Conservation (phyloP, 2,797 vertebrate genomes). For the Avahi laniger region DNA sequence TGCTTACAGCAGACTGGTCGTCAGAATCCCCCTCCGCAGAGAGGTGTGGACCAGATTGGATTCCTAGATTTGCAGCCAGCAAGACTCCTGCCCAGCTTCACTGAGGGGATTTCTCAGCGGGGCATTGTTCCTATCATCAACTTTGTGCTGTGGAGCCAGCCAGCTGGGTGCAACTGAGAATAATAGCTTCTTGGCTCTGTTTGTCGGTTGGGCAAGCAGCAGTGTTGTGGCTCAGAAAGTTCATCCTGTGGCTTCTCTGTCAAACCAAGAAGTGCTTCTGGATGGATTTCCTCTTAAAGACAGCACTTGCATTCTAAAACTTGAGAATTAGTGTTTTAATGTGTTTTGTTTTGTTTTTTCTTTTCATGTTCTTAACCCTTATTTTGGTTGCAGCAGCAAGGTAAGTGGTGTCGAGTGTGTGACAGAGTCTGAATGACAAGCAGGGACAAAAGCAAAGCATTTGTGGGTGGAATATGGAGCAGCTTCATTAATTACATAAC, state of each 20-base stretch:
- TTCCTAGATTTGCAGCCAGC: slow-evolving; percentile 75
- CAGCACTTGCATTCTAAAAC: slow-evolving; percentile 78
- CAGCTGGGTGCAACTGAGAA: slow-evolving; percentile 76
- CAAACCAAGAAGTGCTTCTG: slow-evolving; percentile 72
- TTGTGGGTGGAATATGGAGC: slow-evolving; percentile 75
- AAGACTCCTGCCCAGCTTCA: slow-evolving; percentile 71
- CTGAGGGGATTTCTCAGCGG: slow-evolving; percentile 78
- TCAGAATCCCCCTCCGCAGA: slow-evolving; percentile 72
- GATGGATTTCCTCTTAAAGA: slow-evolving; percentile 79
- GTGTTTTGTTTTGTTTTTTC: neutral
- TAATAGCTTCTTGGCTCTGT: slow-evolving; percentile 70
- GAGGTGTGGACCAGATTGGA: slow-evolving; percentile 76
- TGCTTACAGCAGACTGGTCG: slow-evolving; percentile 65
- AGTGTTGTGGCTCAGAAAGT: slow-evolving; percentile 77
- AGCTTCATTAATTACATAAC: slow-evolving; percentile 78
- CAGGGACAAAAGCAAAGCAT: slow-evolving; percentile 71
- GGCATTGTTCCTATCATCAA: slow-evolving; percentile 75
- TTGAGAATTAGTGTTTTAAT: slow-evolving; percentile 76
- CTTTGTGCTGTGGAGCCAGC: slow-evolving; percentile 69
- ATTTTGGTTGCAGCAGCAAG: slow-evolving; percentile 83
- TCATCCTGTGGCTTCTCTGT: slow-evolving; percentile 74
- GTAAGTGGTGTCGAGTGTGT: slow-evolving; percentile 82
- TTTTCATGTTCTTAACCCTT: slow-evolving; percentile 78
- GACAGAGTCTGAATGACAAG: slow-evolving; percentile 55
- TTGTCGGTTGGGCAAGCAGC: slow-evolving; percentile 60